phyloP scores from a whole-genome alignment of 2,797 vertebrate species.

The Distichodus sexfasciatus region DNA sequence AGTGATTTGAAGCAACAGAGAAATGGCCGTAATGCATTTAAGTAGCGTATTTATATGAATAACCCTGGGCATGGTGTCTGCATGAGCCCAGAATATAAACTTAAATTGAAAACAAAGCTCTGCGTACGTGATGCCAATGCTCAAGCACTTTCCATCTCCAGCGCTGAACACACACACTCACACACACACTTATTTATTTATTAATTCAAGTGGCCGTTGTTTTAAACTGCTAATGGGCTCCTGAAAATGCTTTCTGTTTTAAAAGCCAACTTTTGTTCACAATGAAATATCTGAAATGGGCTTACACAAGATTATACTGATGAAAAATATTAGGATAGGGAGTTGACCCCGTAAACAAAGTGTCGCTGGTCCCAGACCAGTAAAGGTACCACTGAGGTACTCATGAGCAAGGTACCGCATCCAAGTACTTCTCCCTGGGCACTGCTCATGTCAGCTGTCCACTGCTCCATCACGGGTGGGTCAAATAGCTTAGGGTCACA shows the following conservation, averaged over 20 bases:
- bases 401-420: no score
- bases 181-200: no score
- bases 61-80: background rate
- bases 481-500: no score
- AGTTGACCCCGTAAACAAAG: no score
- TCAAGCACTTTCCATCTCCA: background rate
- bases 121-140: background rate
- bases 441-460: no score
- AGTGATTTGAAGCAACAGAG: background rate
- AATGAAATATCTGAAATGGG: background rate
- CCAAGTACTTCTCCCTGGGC: no score
- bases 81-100: background rate
- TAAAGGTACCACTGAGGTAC: no score
- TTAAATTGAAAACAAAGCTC: constrained; percentile 6
- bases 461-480: no score
- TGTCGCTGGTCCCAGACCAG: no score
- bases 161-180: background rate
- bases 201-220: background rate
- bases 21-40: background rate
- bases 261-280: background rate
- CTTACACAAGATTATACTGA: background rate
- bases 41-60: background rate
- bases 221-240: background rate
- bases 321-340: background rate
- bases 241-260: background rate